Evolutionary conservation across 2,888 invertebrate species (phyloP), one percentile per base, ranked within the genome.

Genomic region (Eupithecia subfuscata): DNA sequence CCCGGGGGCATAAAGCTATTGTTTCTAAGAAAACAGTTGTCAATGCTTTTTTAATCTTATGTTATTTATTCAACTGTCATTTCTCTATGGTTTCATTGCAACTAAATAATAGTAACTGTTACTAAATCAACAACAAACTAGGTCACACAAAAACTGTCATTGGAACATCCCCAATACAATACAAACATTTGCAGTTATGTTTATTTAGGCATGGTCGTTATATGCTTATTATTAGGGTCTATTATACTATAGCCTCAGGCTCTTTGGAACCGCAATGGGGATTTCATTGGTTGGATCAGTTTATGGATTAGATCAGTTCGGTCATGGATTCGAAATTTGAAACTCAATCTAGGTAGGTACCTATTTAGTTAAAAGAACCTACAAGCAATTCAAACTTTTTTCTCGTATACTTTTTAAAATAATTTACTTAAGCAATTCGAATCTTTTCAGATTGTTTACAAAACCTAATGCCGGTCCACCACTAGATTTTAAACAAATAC

Each of bases 121-220:
- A 70, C 63, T 70, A 69, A 70, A 56, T 56, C 70, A 52, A 64
- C 45, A 63, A 43, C 1, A 16, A 77, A 68, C 22, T 79, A 67
- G 73, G 73, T 73, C 71, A 76, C 48, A 81, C 79, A 77, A 81
- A 79, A 76, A 77, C 71, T 71, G 75, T 77, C 71, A 76, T 74
- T 64, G 68, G 25, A 64, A 78, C 85, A 83, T 83, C 83, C 86
- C 82, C 81, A 84, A 86, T 60, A 60, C 25, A 72, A 84, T 82
- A 88, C 89, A 89, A 84, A 85, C 84, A 86, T 84, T 80, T 60
- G 22, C 22, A 60, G 25, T 83, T 90, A 91, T 88, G 89, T 92
- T 91, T 91, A 84, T 83, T 88, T 88, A 88, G 87, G 85, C 84
- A 86, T 88, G 88, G 86, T 83, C 85, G 83, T 83, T 86, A 87